A percentile compares a stretch with the other conserved stretches of the same genome.
These are phyloP conservation scores for Brachylomia viminalis DNA, from an alignment of 2,888 invertebrate genomes.

Conservation along the genomic window DNA sequence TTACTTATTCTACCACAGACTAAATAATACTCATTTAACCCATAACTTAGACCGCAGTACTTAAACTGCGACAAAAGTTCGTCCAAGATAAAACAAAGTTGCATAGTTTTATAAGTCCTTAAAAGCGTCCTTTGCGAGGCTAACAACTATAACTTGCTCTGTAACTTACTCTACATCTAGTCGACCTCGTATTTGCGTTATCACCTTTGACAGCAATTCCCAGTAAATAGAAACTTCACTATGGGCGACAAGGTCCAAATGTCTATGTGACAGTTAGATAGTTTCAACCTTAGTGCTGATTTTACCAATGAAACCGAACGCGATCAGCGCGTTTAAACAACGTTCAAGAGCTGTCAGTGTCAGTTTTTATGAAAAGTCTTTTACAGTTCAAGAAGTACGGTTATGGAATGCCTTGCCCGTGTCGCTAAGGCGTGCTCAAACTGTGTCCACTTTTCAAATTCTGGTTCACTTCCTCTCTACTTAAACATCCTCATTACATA, in stretches of 20 bases:
- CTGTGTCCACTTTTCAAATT: too few relatives aligned
- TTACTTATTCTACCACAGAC: not conserved
- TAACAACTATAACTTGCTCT: slow-evolving; percentile 32
- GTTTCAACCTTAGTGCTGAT: not conserved
- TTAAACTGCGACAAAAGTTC: slow-evolving; percentile 50
- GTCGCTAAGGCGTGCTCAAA: too few relatives aligned
- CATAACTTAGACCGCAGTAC: slow-evolving; percentile 28
- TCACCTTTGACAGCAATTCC: not conserved
- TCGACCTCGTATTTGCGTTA: not conserved
- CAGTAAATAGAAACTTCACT: not conserved
- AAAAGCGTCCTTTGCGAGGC: slow-evolving; percentile 50
- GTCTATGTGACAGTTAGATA: too few relatives aligned
- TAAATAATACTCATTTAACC: slow-evolving; percentile 12
- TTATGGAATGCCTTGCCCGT: too few relatives aligned
- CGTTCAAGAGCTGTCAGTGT: too few relatives aligned
- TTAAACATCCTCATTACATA: too few relatives aligned
- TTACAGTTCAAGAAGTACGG: too few relatives aligned
- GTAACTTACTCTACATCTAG: not conserved
- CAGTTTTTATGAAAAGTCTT: too few relatives aligned
- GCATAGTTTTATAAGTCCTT: slow-evolving; percentile 51
- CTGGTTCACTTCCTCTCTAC: too few relatives aligned
- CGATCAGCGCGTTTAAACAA: not conserved
- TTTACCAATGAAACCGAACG: not conserved
- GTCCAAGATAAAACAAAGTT: slow-evolving; percentile 51
- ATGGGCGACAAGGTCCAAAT: not conserved